A percentile compares a stretch with the other conserved stretches of the same genome.
Evolutionary conservation across 2,113 vertebrate species (phyloP).

Genomic region (Tragelaphus strepsiceros): DNA sequence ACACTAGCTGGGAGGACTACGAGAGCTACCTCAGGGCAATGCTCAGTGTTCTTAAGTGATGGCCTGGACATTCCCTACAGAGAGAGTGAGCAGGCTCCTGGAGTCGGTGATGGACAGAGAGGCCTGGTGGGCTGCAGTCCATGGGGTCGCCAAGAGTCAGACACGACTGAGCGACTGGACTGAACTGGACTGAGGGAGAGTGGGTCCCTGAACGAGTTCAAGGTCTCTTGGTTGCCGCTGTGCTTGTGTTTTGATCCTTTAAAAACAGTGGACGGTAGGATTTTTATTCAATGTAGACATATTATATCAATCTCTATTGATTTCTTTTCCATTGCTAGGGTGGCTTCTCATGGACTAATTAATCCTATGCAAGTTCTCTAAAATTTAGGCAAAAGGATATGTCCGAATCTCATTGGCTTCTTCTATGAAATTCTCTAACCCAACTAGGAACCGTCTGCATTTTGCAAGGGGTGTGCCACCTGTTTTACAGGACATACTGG

Average conservation of each 20-base stretch:
- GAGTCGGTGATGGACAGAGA: background rate
- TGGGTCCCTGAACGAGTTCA: background rate
- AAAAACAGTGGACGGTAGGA: background rate
- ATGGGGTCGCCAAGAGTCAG: background rate
- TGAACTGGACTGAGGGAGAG: background rate
- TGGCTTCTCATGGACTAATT: background rate
- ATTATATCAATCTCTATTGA: background rate
- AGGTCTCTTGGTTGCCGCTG: background rate
- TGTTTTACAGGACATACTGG: background rate
- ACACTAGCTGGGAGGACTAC: background rate
- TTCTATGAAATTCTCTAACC: background rate
- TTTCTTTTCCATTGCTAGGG: background rate
- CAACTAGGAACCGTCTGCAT: background rate
- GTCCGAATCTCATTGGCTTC: background rate
- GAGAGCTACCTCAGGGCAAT: background rate
- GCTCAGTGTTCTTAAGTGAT: background rate
- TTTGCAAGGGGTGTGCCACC: background rate
- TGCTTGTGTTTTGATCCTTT: background rate
- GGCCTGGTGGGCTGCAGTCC: background rate
- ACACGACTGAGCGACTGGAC: rapidly evolving
- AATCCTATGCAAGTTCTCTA: background rate
- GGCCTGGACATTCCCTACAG: background rate
- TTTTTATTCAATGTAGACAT: background rate
- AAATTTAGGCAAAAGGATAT: background rate
- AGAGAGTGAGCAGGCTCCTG: background rate